Conservation (phyloP, 2,797 vertebrate genomes). For the Setipinna tenuifilis region DNA sequence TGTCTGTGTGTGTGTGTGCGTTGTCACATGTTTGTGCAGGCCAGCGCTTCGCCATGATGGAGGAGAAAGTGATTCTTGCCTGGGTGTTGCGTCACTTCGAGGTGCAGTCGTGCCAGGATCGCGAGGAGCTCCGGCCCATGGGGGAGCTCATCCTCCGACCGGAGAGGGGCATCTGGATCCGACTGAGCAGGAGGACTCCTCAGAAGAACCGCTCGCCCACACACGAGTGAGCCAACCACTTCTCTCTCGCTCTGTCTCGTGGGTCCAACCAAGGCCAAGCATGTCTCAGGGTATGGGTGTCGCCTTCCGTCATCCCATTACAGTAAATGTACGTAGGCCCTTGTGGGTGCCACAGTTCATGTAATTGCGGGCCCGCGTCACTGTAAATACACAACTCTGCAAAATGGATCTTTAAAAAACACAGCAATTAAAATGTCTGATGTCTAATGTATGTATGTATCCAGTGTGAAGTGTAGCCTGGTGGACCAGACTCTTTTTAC, state of each 20-base stretch:
- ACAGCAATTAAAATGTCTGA: not conserved
- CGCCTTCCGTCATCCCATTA: no score
- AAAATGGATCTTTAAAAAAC: not conserved
- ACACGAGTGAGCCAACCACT: no score
- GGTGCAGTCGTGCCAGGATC: slow-evolving; percentile 75
- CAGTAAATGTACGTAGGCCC: no score
- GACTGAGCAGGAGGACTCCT: slow-evolving; percentile 41
- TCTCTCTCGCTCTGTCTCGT: no score
- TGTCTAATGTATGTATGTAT: not conserved
- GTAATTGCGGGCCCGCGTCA: no score
- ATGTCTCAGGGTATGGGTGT: no score
- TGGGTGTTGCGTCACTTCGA: slow-evolving; percentile 66
- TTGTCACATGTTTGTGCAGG: slow-evolving; percentile 36
- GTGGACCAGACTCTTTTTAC: no score
- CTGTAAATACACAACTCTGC: not conserved
- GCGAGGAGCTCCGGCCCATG: slow-evolving; percentile 70
- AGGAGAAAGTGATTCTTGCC: slow-evolving; percentile 58
- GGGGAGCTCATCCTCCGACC: slow-evolving; percentile 84
- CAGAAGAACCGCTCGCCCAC: not conserved
- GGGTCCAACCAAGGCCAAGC: no score
- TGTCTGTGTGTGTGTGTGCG: slow-evolving; percentile 27
- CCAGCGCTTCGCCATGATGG: slow-evolving; percentile 57
- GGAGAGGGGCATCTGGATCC: slow-evolving; percentile 80
- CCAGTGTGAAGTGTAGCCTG: no score
- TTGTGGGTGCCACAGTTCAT: no score